Evolutionary conservation across 2,113 vertebrate species (phyloP).

Genomic region (Cheirogaleus medius): DNA sequence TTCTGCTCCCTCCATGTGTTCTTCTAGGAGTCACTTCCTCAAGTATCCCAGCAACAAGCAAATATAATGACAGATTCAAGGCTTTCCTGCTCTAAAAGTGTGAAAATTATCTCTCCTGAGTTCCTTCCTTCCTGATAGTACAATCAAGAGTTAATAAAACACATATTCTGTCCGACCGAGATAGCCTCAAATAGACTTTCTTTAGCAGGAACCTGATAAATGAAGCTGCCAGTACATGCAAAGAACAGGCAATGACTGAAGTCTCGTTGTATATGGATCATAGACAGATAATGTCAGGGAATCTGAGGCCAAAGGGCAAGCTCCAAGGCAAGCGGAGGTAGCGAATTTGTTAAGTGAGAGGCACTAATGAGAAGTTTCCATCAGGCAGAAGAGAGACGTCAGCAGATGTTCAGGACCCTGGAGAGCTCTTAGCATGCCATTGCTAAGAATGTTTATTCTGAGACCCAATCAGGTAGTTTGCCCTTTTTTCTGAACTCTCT

Average conservation of each 20-base stretch:
- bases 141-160: constrained; percentile 14
- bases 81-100: background rate
- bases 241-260: background rate
- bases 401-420: constrained; percentile 64
- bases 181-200: constrained; percentile 23
- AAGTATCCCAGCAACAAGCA: background rate
- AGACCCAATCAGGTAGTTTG: background rate
- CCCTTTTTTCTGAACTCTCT: constrained; percentile 1
- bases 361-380: background rate
- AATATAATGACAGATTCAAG: background rate
- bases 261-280: background rate
- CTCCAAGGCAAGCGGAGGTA: background rate
- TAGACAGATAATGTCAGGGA: background rate
- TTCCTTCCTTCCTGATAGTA: constrained; percentile 1
- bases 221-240: background rate
- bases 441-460: background rate
- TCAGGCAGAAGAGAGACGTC: background rate
- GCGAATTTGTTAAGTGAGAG: background rate
- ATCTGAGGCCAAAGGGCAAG: background rate
- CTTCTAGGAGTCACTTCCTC: constrained; percentile 43
- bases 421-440: constrained; percentile 50
- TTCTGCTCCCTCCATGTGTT: constrained; percentile 11
- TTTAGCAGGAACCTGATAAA: constrained; percentile 35
- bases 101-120: background rate
- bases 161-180: background rate